Base-by-base conservation (phyloP, 2,888 invertebrate species). In the Trissolcus japonicus region DNA sequence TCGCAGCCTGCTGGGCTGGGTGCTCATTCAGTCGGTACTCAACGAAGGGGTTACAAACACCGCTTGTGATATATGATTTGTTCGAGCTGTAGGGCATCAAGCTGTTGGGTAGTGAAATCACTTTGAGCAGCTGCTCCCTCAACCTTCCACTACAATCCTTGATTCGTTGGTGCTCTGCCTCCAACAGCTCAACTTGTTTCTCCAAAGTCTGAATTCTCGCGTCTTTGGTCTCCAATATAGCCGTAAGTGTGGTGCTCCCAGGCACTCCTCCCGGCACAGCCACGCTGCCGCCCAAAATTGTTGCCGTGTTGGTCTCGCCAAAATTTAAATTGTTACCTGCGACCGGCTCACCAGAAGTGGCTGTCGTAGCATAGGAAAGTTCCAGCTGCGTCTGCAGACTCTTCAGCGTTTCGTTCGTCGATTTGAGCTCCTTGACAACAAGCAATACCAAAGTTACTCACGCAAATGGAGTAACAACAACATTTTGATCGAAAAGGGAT, bases 171-270 rank as follows among this genome's bases (percentile, higher is more conserved):
- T 95, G 91, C 91, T 95, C 95, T 89, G 93, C 91, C 91, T 96
- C 95, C 89, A 95, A 92, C 88, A 95, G 91, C 84, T 92, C 92
- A 84, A 96, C 93, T 90, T 96, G 95, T 86, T 94, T 94, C 92
- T 97, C 96, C 90, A 97, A 92, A 81, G 94, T 95, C 88, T 94
- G 93, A 90, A 96, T 95, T 90, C 95, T 93, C 86, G 94, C 94
- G 90, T 96, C 96, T 93, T 96, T 94, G 85, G 94, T 94, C 91
- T 94, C 94, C 91, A 95, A 92, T 89, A 94, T 94, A 85, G 94
- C 94, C 84, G 93, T 93, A 90, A 94, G 92, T 83, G 94, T 94
- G 89, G 94, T 94, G 89, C 91, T 92, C 87, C 91, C 90, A 88
- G 91, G 90, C 88, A 91, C 90, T 89, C 84, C 86, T 74, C 87